Evolutionary conservation across 2,888 invertebrate species (phyloP), one percentile per base, ranked within the genome.

Genomic region (Vannuccia rotundouncinata): DNA sequence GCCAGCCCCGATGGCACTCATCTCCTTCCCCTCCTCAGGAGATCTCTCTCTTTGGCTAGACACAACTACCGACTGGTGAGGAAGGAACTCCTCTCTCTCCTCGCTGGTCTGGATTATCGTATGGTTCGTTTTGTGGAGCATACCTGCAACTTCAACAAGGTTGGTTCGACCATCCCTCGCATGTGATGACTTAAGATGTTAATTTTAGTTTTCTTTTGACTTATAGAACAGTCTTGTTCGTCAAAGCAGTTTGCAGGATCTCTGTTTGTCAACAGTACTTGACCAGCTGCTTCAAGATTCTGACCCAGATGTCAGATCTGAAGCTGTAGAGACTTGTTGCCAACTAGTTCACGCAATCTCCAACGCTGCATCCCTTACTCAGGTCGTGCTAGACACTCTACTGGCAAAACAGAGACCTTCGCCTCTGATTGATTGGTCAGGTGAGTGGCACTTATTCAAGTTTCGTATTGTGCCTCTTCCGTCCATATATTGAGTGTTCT

Each of bases 41-140:
- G 75, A 1, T 25, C 2, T 28, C 75, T 75, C 5, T 30, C 29
- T 13, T 27, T 75, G 75, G 75, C 75, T 28, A 10, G 31, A 2
- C 29, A 75, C 31, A 75, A 75, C 75, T 75, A 75, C 22, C 75
- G 75, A 2, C 31, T 75, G 2, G 75, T 75, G 2, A 29, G 75
- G 29, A 75, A 29, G 29, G 75, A 29, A n/a, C 22, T 75, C 27
- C 28, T 75, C 2, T 17, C 29, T 10, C 75, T 75, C 27, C 22
- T 75, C 10, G 75, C n/a, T 28, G 5, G 75, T n/a, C 31, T 75
- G 75, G 75, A 75, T 27, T 75, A 29, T 30, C 29, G 29, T 22
- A 17, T 29, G 31, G 31, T 75, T 10, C 29, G 29, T n/a, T 75
- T 75, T 28, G 2, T 79, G 92, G 66, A 66, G 66, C 5, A 66